Conservation (phyloP, 2,797 vertebrate genomes). For the Lacerta agilis region DNA sequence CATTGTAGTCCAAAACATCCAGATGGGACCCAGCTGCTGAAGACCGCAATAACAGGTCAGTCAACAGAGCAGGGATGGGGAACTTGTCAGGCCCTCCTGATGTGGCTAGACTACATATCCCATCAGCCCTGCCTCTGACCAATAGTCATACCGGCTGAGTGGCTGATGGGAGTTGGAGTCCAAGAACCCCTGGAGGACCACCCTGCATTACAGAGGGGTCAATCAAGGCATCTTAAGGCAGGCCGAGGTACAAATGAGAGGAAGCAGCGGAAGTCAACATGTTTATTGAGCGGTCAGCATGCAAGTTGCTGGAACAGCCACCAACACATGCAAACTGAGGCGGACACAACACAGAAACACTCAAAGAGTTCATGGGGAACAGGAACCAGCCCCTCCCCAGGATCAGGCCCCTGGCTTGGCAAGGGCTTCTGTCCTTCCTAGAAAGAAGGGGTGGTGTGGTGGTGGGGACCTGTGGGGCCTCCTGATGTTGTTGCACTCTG, state of each 20-base stretch:
- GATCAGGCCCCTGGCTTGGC: too few relatives aligned
- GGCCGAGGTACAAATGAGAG: not conserved
- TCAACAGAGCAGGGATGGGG: too few relatives aligned
- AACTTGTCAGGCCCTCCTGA: too few relatives aligned
- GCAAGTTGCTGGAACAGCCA: constrained; percentile 7
- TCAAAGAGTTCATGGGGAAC: not conserved
- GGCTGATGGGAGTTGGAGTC: not conserved
- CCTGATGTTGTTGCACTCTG: not conserved
- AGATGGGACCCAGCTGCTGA: too few relatives aligned
- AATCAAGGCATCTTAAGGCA: not conserved
- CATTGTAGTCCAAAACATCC: too few relatives aligned
- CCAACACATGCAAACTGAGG: not conserved
- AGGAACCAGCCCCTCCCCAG: constrained; percentile 15
- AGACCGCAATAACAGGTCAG: too few relatives aligned
- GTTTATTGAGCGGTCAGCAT: constrained; percentile 14
- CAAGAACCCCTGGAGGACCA: too few relatives aligned
- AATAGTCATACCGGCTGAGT: too few relatives aligned
- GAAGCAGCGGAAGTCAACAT: too few relatives aligned
- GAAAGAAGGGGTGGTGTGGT: not conserved
- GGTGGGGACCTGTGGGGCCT: not conserved
- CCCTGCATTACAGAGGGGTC: not conserved
- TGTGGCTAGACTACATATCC: too few relatives aligned
- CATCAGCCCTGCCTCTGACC: too few relatives aligned
- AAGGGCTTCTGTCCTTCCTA: not conserved
- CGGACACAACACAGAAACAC: not conserved